Evolutionary conservation across 2,113 vertebrate genomes (phyloP), one percentile per base, ranked within the genome.

Genomic region (Rhombomys opimus): DNA sequence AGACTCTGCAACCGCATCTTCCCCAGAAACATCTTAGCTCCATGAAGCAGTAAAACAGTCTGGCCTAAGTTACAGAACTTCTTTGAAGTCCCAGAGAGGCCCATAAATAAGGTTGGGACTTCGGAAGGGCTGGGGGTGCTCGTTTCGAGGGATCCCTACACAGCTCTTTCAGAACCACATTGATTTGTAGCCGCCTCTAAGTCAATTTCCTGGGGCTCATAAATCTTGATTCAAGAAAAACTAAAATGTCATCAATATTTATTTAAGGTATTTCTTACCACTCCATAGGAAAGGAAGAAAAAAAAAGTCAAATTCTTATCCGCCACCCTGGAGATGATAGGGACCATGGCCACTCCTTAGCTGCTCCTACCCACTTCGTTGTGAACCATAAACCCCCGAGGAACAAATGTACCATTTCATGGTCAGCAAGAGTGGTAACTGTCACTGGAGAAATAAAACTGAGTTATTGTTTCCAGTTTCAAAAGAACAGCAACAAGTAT

Each of bases 71-170:
- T 99, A 99, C 99, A 98, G 98, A 97, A 98, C 96, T 97, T 98
- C 98, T 99, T 99, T 99, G 99, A 99, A 99, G 99, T 99, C 98
- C 98, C 98, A 97, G 98, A 99, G 98, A 98, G 98, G 99, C 98
- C 98, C 99, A 99, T 99, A 99, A 99, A 99, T 99, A 99, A 99
- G 98, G 98, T 98, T 98, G 99, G 99, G 99, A 99, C 99, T 99
- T 99, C 99, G 98, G 99, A 99, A 98, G 98, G 61, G n/a, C 11
- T 63, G 35, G 87, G 57, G 70, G 98, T 98, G 98, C 97, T 97
- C 86, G 96, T 98, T 99, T 98, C 98, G 98, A 98, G 98, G 98
- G 98, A 96, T 98, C 99, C 97, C 96, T 98, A 97, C 97, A 98
- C 98, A 98, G 98, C 98, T 98, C 98, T 99, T 99, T 99, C 99